Conservation (phyloP, 1,140 invertebrate species). For the Sarcophaga peregrina region DNA sequence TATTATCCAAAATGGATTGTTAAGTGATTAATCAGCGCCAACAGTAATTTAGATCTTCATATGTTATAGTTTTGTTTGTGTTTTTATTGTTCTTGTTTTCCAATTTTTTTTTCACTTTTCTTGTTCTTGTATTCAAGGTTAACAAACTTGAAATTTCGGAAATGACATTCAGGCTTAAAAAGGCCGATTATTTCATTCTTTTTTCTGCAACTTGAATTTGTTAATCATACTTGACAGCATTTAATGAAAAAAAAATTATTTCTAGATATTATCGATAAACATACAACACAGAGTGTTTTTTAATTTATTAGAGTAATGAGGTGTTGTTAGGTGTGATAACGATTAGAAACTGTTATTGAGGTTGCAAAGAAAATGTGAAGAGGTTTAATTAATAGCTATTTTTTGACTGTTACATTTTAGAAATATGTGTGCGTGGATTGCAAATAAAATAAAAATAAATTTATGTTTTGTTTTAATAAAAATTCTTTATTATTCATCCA, state of each 20-base stretch:
- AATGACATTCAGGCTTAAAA: conserved; percentile 51
- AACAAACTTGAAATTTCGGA: conserved; percentile 49
- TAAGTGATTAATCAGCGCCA: conserved; percentile 66
- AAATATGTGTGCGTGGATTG: no score
- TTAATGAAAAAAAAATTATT: neutral
- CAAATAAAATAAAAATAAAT: no score
- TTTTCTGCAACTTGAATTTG: neutral
- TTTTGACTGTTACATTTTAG: no score
- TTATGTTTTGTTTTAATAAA: no score
- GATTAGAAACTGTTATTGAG: neutral
- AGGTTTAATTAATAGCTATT: no score
- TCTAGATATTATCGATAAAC: neutral
- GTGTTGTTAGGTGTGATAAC: neutral
- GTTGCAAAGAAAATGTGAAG: no score
- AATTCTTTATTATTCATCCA: no score
- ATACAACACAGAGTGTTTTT: neutral
- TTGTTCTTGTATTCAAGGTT: neutral
- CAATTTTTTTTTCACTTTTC: neutral
- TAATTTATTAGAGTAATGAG: conserved; percentile 2
- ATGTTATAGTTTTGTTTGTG: conserved; percentile 13
- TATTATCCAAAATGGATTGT: conserved; percentile 54
- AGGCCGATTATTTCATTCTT: neutral
- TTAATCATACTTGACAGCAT: no score
- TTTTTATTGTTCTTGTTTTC: no score
- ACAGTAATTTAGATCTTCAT: conserved; percentile 66